Conservation (phyloP, 2,797 vertebrate genomes). For the Alfaro cultratus region DNA sequence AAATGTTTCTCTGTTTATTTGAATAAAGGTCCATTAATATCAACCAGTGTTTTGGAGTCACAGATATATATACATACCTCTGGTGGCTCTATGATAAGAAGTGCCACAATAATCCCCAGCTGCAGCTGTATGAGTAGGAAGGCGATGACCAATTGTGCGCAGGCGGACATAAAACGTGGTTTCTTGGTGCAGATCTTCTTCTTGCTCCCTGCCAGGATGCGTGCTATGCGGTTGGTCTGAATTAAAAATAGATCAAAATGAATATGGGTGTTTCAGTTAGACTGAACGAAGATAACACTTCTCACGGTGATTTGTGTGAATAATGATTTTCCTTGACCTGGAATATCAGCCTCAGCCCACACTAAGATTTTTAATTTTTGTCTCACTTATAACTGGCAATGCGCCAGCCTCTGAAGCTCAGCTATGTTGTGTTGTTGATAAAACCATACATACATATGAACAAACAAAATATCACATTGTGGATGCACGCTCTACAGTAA, state of each 20-base stretch:
- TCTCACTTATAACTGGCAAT: constrained; percentile 28
- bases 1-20: background rate
- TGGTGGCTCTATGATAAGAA: constrained; percentile 96
- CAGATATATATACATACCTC: constrained; percentile 75
- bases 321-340: constrained; percentile 52
- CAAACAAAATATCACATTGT: background rate
- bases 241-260: constrained; percentile 64
- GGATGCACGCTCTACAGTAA: background rate
- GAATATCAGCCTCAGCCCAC: constrained; percentile 57
- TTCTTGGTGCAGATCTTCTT: constrained; percentile 99
- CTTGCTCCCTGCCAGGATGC: constrained; percentile 98
- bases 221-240: constrained; percentile 91
- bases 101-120: constrained; percentile 94
- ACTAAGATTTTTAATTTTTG: constrained; percentile 29
- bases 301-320: constrained; percentile 49
- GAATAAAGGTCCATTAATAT: constrained; percentile 23
- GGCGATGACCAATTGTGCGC: constrained; percentile 95
- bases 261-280: constrained; percentile 44
- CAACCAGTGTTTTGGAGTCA: background rate
- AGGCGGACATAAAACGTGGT: constrained; percentile 99
- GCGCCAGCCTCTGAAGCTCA: constrained; percentile 32
- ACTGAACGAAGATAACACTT: constrained; percentile 21
- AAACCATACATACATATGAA: background rate
- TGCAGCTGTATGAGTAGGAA: constrained; percentile 96
- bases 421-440: constrained; percentile 13